phyloP scores from a whole-genome alignment of 2,113 vertebrate species.

The Rattus rattus region DNA sequence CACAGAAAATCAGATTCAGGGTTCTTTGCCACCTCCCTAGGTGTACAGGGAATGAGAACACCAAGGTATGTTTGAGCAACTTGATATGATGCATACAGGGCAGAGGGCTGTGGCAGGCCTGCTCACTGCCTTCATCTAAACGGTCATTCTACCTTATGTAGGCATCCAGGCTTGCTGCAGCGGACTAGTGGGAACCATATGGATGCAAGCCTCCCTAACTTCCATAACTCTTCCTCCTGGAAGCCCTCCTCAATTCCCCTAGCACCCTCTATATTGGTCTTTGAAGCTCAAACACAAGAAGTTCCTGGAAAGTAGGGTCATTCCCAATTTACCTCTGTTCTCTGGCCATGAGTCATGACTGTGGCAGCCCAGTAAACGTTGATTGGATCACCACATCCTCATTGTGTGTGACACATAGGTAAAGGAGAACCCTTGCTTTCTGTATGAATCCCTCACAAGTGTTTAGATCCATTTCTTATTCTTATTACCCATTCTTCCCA shows the following conservation, averaged over 20 bases:
- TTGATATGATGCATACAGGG: rapidly evolving
- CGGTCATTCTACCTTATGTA: neutral
- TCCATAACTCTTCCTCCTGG: neutral
- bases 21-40: neutral
- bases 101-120: neutral
- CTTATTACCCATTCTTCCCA: neutral
- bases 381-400: neutral
- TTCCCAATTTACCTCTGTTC: neutral
- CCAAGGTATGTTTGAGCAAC: neutral
- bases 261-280: neutral
- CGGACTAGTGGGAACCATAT: neutral
- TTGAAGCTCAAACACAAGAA: neutral
- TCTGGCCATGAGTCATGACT: neutral
- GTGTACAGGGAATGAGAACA: neutral
- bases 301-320: neutral
- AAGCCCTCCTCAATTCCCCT: neutral
- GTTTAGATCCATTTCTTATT: neutral
- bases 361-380: neutral
- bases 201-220: neutral
- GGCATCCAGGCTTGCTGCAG: neutral
- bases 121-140: rapidly evolving
- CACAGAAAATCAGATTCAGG: neutral
- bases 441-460: neutral
- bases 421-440: neutral
- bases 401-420: neutral